Evolutionary conservation across 2,888 invertebrate genomes (phyloP).

Genomic region (Drosophila eohydei): DNA sequence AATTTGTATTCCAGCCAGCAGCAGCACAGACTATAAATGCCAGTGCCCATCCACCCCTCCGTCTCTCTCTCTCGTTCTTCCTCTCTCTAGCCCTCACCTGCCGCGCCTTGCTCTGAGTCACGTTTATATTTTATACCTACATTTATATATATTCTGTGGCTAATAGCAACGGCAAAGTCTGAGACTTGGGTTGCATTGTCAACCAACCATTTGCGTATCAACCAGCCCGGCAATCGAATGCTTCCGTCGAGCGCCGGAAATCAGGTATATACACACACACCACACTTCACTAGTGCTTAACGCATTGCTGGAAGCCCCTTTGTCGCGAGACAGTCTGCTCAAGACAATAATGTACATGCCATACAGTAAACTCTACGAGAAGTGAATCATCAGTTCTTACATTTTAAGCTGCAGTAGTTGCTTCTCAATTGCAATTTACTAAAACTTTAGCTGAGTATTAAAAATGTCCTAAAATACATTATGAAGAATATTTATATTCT

Average conservation of each 20-base stretch:
- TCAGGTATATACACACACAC: constrained; percentile 60
- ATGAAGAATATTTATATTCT: background rate
- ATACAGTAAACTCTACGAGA: constrained; percentile 28
- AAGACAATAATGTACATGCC: constrained; percentile 41
- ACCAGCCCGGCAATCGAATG: constrained; percentile 60
- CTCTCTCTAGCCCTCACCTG: background rate
- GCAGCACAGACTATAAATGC: constrained; percentile 28
- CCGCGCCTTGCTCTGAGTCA: constrained; percentile 44
- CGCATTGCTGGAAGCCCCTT: constrained; percentile 50
- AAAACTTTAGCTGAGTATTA: background rate
- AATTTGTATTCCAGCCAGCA: constrained; percentile 68
- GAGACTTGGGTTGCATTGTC: constrained; percentile 50
- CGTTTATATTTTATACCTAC: constrained; percentile 24
- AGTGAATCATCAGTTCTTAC: constrained; percentile 2
- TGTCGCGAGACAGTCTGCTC: constrained; percentile 48
- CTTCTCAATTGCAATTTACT: background rate
- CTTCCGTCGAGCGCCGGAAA: constrained; percentile 73
- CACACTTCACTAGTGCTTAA: constrained; percentile 24
- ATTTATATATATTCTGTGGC: constrained; percentile 2
- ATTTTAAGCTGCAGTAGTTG: background rate
- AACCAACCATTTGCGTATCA: constrained; percentile 53
- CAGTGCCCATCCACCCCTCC: background rate
- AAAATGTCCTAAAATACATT: background rate
- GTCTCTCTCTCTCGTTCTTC: background rate
- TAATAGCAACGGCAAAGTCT: constrained; percentile 33